A percentile compares a stretch with the other conserved stretches of the same genome.
Conservation (phyloP, 2,113 vertebrate species). For the Sceloporus tristichus region DNA sequence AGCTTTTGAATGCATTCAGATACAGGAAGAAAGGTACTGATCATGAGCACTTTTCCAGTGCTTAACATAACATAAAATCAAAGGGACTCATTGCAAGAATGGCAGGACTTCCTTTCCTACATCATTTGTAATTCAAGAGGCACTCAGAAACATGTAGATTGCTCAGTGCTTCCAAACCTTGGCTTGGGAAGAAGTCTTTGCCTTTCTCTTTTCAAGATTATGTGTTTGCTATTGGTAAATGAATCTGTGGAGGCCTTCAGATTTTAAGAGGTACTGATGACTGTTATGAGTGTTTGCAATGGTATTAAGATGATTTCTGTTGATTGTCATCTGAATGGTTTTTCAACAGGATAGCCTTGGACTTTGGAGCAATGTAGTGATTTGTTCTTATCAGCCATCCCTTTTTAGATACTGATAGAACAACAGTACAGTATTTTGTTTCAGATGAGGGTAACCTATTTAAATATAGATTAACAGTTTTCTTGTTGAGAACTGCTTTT, state of each 20-base stretch:
- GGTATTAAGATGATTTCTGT: constrained; percentile 35
- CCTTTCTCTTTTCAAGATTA: background rate
- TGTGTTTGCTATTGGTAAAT: background rate
- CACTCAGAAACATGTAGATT: too few relatives aligned
- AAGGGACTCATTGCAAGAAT: too few relatives aligned
- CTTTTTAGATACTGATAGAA: background rate
- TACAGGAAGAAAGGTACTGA: too few relatives aligned
- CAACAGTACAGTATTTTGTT: background rate
- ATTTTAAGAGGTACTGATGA: constrained; percentile 28
- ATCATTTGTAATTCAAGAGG: too few relatives aligned
- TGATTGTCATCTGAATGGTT: background rate
- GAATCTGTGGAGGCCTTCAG: background rate
- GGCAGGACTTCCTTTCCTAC: too few relatives aligned
- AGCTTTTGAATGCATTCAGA: too few relatives aligned
- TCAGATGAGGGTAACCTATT: background rate
- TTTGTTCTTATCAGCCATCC: background rate
- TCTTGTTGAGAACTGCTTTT: background rate
- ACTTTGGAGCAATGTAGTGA: fast-evolving
- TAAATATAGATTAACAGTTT: background rate
- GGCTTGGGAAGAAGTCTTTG: background rate
- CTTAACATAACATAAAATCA: too few relatives aligned
- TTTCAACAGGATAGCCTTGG: background rate
- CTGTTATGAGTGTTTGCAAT: constrained; percentile 31
- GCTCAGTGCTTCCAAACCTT: background rate
- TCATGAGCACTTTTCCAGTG: too few relatives aligned